phyloP scores from a whole-genome alignment of 1,140 invertebrate genomes.

The Drosophila mojavensis region DNA sequence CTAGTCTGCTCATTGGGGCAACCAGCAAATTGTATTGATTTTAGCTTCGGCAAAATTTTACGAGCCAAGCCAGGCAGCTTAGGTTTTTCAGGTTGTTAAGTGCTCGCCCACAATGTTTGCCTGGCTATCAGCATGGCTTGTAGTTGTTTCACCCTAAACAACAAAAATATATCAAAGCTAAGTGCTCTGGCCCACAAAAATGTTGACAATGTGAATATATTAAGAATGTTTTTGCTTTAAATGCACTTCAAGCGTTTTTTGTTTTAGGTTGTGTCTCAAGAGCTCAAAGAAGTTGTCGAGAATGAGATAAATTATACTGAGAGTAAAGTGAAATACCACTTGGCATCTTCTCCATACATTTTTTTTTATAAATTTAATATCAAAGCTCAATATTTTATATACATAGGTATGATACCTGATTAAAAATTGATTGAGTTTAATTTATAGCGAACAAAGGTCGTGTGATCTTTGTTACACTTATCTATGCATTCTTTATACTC shows the following conservation, averaged over 20 bases:
- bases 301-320: background rate
- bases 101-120: conserved; percentile 11
- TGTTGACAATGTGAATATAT: conserved; percentile 13
- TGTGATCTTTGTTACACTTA: no score
- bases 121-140: conserved; percentile 7
- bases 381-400: no score
- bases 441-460: no score
- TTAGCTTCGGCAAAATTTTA: conserved; percentile 41
- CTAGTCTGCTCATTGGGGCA: background rate
- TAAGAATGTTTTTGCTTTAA: background rate
- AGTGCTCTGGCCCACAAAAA: conserved; percentile 54
- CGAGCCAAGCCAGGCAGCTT: conserved; percentile 28
- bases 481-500: no score
- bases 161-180: conserved; percentile 32
- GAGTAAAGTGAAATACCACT: background rate
- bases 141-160: background rate
- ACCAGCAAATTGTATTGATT: conserved; percentile 61
- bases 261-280: background rate
- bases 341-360: no score
- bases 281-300: background rate
- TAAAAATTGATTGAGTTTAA: no score
- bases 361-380: no score
- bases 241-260: conserved; percentile 4
- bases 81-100: conserved; percentile 53
- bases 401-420: no score